Evolutionary conservation across 2,113 vertebrate species (phyloP).

Genomic region (Bos javanicus): DNA sequence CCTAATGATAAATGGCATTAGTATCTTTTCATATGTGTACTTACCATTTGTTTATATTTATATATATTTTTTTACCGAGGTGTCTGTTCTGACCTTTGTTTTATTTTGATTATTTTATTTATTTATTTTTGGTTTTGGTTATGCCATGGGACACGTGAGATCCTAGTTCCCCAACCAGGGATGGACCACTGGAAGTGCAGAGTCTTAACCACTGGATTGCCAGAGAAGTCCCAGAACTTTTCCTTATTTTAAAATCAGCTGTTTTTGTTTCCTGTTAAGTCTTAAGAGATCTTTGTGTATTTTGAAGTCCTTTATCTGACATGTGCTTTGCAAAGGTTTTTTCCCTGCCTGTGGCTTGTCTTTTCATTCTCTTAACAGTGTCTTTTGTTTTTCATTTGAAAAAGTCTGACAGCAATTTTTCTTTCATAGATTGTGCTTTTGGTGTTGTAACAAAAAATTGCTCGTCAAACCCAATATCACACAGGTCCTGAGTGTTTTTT

Average conservation of each 20-base stretch:
- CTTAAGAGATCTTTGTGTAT: not conserved
- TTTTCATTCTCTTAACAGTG: not conserved
- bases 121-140: not conserved
- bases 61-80: not conserved
- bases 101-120: not conserved
- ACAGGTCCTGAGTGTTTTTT: not conserved
- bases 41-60: not conserved
- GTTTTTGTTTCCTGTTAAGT: not conserved
- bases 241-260: not conserved
- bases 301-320: not conserved
- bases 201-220: not conserved
- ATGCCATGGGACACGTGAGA: not conserved
- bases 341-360: not conserved
- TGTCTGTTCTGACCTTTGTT: not conserved
- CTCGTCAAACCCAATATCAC: not conserved
- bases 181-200: not conserved
- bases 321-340: not conserved
- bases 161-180: not conserved
- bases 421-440: not conserved
- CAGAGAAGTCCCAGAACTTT: not conserved
- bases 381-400: not conserved
- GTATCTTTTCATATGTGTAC: rapidly evolving
- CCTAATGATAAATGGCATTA: rapidly evolving
- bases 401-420: not conserved
- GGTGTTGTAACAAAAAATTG: not conserved